Percentiles rank a stretch among this genome's conserved stretches.
Evolutionary conservation across 2,797 vertebrate species (phyloP).

Genomic region (Manis pentadactyla): DNA sequence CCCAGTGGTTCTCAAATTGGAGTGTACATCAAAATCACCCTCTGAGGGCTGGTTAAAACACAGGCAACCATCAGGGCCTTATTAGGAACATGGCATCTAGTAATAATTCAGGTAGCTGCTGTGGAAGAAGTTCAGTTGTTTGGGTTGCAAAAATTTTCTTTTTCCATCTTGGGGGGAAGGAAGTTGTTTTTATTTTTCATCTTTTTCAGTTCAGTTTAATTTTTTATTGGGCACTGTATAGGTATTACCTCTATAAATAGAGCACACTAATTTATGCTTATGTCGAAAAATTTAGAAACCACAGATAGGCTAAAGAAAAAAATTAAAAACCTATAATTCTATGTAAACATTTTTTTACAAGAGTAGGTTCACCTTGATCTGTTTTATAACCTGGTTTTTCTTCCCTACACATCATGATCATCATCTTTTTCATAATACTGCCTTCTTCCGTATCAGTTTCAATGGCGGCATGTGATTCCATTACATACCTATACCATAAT

Average conservation of each 20-base stretch:
- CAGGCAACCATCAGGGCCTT: background rate
- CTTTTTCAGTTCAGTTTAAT: slow-evolving; percentile 15
- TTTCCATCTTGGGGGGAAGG: background rate
- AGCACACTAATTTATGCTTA: background rate
- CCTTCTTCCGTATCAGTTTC: background rate
- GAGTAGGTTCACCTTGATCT: background rate
- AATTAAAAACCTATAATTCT: background rate
- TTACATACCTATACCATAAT: background rate
- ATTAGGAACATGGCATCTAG: background rate
- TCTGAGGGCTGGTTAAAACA: background rate
- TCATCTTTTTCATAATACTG: background rate
- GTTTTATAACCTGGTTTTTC: background rate
- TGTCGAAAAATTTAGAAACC: background rate
- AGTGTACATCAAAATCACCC: background rate
- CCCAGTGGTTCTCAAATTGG: background rate
- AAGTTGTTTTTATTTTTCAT: background rate
- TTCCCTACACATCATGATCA: background rate
- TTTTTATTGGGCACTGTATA: background rate
- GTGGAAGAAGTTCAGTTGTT: background rate
- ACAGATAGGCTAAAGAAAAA: slow-evolving; percentile 8
- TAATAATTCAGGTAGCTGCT: background rate
- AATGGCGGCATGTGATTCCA: background rate
- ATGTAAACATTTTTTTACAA: background rate
- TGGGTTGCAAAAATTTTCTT: background rate
- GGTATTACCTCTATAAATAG: background rate